A percentile compares a stretch with the other conserved stretches of the same genome.
These are phyloP conservation scores for Chrysaora quinquecirrha DNA, from an alignment of 30 jellyfish, hydroid and myxozoan genomes.

Conservation along the genomic window DNA sequence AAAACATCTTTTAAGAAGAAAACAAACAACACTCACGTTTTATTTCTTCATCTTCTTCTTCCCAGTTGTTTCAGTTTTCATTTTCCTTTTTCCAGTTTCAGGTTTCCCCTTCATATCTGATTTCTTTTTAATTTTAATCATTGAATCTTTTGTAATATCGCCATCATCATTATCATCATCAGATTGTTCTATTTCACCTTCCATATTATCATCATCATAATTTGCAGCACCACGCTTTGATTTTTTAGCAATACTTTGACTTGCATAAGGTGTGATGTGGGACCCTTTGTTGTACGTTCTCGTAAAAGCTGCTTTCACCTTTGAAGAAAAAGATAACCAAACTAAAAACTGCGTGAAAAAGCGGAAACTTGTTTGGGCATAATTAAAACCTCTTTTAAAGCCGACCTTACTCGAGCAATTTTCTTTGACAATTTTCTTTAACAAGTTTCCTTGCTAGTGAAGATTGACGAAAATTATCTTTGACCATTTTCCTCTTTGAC, in stretches of 20 bases:
- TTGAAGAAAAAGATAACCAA: neutral
- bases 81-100: slow-evolving; percentile 52
- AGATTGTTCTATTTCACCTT: slow-evolving; percentile 30
- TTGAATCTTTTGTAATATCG: slow-evolving; percentile 73
- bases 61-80: slow-evolving; percentile 48
- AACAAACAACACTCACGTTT: no score
- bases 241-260: slow-evolving; percentile 68
- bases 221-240: slow-evolving; percentile 55
- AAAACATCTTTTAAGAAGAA: no score
- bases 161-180: slow-evolving; percentile 70
- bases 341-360: no score
- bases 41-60: slow-evolving; percentile 44
- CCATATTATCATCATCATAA: slow-evolving; percentile 33
- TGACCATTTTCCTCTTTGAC: no score
- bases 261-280: slow-evolving; percentile 85
- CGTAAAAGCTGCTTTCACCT: slow-evolving; percentile 98
- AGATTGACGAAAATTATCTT: no score
- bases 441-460: no score
- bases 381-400: no score
- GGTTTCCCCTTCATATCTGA: slow-evolving; percentile 45
- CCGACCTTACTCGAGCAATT: no score
- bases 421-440: no score
- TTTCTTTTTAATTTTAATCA: slow-evolving; percentile 60
- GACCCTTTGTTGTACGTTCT: slow-evolving; percentile 85
- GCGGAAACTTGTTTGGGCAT: no score